These are phyloP conservation scores for Callaeas wilsoni DNA, from an alignment of 2,113 vertebrate genomes.

Conservation along the genomic window DNA sequence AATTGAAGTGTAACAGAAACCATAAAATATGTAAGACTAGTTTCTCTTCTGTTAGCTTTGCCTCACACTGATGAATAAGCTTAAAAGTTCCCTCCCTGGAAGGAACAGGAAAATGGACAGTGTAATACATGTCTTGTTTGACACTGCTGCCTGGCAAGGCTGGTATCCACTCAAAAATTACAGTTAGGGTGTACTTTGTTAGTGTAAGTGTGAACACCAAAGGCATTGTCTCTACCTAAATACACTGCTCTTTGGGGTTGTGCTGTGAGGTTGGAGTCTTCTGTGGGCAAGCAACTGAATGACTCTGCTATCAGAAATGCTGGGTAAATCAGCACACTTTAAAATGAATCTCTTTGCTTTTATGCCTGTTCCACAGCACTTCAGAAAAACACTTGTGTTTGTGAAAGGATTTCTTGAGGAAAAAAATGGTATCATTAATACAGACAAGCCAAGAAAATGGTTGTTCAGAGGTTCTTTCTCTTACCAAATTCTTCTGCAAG, in stretches of 20 bases:
- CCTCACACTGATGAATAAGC: background rate
- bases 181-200: background rate
- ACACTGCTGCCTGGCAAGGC: background rate
- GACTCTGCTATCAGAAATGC: background rate
- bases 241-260: background rate
- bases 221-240: background rate
- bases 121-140: background rate
- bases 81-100: background rate
- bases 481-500: background rate
- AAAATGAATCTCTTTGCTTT: background rate
- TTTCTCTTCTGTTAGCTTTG: background rate
- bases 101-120: background rate
- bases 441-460: background rate
- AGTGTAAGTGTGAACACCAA: background rate
- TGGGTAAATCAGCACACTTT: background rate
- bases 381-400: background rate
- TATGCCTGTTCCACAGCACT: background rate
- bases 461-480: background rate
- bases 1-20: background rate
- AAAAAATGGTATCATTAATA: background rate
- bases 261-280: background rate
- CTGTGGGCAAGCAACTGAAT: background rate
- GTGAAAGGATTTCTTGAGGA: background rate
- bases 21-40: background rate
- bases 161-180: background rate